These are phyloP conservation scores for Coelopa frigida DNA, from an alignment of 1,140 invertebrate genomes.

Conservation along the genomic window DNA sequence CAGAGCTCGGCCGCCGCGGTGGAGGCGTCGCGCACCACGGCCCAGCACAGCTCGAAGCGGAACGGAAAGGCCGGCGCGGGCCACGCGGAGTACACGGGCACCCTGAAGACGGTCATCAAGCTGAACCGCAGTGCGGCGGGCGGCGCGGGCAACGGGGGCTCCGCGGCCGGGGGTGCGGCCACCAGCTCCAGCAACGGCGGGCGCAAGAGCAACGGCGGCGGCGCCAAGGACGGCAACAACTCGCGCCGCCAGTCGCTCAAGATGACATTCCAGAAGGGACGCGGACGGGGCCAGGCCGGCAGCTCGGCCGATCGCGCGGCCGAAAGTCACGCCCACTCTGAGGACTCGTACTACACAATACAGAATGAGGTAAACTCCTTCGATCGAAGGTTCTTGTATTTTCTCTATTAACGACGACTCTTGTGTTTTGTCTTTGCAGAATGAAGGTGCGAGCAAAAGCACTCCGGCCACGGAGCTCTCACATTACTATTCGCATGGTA, in stretches of 20 bases:
- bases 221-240: constrained; percentile 9
- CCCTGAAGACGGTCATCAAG: constrained; percentile 72
- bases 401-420: not conserved
- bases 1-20: constrained; percentile 31
- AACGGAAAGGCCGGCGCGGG: constrained; percentile 12
- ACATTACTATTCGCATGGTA: constrained; percentile 20
- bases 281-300: constrained; percentile 50
- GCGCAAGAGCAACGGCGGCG: constrained; percentile 12
- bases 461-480: constrained; percentile 10
- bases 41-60: constrained; percentile 42
- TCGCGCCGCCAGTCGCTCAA: constrained; percentile 58
- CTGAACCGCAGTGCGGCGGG: constrained; percentile 50
- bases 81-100: constrained; percentile 56
- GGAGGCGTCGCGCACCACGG: constrained; percentile 27
- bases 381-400: too few species aligned
- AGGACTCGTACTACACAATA: constrained; percentile 65
- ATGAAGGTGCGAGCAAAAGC: constrained; percentile 32
- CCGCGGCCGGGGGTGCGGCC: not conserved
- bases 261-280: constrained; percentile 72
- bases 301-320: constrained; percentile 48
- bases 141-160: constrained; percentile 10
- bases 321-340: constrained; percentile 49
- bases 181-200: constrained; percentile 14
- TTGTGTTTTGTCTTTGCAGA: constrained; percentile 25
- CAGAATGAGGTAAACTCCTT: constrained; percentile 65